Evolutionary conservation across 1,140 invertebrate species (phyloP).

Genomic region (Kradibia gibbosae): DNA sequence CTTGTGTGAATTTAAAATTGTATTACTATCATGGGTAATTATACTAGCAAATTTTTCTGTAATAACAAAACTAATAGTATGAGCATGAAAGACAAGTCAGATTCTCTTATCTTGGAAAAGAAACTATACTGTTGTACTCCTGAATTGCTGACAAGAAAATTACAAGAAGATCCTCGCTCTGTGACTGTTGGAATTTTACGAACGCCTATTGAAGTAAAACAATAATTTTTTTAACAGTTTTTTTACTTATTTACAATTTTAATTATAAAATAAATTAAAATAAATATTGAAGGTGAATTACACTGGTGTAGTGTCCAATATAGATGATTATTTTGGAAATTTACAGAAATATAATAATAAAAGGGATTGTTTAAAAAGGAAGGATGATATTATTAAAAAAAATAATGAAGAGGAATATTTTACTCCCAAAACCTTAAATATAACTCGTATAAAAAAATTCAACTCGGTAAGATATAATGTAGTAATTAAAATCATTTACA

Average conservation of each 20-base stretch:
- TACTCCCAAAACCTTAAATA: not conserved
- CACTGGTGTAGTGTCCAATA: not conserved
- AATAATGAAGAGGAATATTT: not conserved
- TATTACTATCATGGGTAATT: conserved; percentile 8
- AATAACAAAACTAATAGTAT: not conserved
- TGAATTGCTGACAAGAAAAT: not conserved
- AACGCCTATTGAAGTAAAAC: not conserved
- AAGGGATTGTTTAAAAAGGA: not conserved
- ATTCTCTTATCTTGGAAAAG: not conserved
- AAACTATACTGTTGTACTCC: not conserved
- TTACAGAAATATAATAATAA: not conserved
- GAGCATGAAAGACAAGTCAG: not conserved
- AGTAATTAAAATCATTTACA: not conserved
- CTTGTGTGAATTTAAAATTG: no score
- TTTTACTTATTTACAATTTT: not conserved
- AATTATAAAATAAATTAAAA: not conserved
- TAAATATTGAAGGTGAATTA: not conserved
- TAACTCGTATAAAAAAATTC: not conserved
- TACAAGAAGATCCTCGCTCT: not conserved
- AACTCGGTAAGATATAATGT: not conserved
- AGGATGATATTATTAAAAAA: not conserved
- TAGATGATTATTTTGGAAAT: not conserved
- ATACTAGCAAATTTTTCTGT: not conserved
- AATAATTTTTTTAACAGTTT: not conserved
- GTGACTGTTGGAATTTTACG: not conserved